Evolutionary conservation across 2,888 invertebrate genomes (phyloP), one percentile per base, ranked within the genome.

Genomic region (Loripinus fragilis): DNA sequence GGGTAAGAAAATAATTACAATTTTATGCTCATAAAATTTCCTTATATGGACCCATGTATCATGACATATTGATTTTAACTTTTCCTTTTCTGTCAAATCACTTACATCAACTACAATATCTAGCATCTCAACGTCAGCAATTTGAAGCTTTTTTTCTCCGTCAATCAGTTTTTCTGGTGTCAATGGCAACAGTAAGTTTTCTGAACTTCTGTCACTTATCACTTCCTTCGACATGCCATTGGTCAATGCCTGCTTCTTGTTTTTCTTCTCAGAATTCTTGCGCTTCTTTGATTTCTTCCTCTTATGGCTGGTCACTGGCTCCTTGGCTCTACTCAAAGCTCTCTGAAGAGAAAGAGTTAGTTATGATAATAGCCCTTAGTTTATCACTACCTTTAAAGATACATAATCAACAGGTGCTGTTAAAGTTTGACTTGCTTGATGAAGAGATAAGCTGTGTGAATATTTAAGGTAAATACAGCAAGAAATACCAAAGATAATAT

Each of bases 291-390:
- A 86, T 50, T 82, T 87, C 35, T 81, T 80, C 69, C 85, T 80
- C 71, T 88, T 86, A 77, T 83, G 80, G 68, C 87, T 87, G 17
- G 82, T 78, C 0, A 83, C 25, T 8, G 90, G 89, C 55, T 90
- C 88, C 66, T 86, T 86, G 12, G 91, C 91, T 80, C 89, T 82
- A 74, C 90, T 89, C 25, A 91, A 75, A 17, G 89, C 90, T 42
- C 87, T 81, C 91, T 91, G 68, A 25, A 48, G 74, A 50, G 68
- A 20, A 28, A 50, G n/a, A 73, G 17, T 12, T 8, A 45, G n/a
- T 38, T 38, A 38, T 38, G 38, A n/a, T n/a, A n/a, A n/a, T n/a
- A n/a, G n/a, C n/a, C n/a, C n/a, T n/a, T n/a, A n/a, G n/a, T n/a
- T n/a, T n/a, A n/a, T n/a, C n/a, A n/a, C n/a, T n/a, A n/a, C n/a